These are phyloP conservation scores for Amblyjoppa proteus DNA, from an alignment of 2,888 invertebrate species.

Conservation along the genomic window DNA sequence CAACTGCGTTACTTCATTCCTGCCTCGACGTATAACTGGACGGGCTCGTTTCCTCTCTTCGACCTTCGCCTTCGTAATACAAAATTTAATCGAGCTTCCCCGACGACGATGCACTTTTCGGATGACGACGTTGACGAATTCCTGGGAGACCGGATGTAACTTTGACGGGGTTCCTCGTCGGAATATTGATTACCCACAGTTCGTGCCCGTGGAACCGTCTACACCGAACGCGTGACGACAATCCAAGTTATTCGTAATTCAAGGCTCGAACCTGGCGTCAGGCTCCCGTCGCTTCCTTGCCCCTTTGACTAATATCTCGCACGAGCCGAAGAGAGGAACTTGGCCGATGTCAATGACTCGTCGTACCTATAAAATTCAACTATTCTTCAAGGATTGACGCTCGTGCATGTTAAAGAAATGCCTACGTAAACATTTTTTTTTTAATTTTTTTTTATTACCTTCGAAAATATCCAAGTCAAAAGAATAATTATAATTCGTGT, in stretches of 20 bases:
- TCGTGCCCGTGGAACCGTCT: constrained; percentile 49
- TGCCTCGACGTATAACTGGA: neutral
- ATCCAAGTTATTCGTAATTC: constrained; percentile 54
- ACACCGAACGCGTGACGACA: constrained; percentile 27
- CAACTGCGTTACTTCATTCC: neutral
- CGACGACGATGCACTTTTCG: neutral
- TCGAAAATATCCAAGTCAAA: neutral
- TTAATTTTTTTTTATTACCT: neutral
- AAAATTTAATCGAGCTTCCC: neutral
- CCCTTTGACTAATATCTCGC: constrained; percentile 35
- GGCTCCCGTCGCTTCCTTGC: neutral
- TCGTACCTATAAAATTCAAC: constrained; percentile 43
- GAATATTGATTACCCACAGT: constrained; percentile 53
- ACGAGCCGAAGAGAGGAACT: constrained; percentile 29
- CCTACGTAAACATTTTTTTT: too few species aligned
- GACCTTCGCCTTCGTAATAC: constrained; percentile 3
- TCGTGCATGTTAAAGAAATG: neutral
- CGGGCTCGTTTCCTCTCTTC: neutral
- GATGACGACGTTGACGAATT: constrained; percentile 9
- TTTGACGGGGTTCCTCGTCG: constrained; percentile 5
- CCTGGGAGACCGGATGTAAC: constrained; percentile 51
- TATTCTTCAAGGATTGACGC: constrained; percentile 2
- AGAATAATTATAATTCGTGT: constrained; percentile 7
- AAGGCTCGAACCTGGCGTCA: constrained; percentile 39
- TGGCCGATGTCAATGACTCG: constrained; percentile 64